phyloP scores from a whole-genome alignment of 2,797 vertebrate genomes.

The Mus minutoides region DNA sequence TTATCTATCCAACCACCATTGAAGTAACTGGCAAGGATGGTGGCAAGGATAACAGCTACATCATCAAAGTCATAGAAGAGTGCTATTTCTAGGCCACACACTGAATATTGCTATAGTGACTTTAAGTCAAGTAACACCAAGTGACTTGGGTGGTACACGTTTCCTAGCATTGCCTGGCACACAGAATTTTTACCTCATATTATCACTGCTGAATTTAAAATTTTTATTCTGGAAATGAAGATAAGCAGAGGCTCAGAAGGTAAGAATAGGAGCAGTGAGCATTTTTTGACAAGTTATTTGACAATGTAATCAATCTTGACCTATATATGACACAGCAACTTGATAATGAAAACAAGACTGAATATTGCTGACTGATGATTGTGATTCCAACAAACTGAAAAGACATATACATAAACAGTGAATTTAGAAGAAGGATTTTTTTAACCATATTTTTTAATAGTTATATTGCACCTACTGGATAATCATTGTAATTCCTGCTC shows the following conservation, averaged over 20 bases:
- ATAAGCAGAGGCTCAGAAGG: background rate
- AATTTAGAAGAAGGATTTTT: background rate
- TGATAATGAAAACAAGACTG: background rate
- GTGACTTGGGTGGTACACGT: background rate
- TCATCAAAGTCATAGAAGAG: background rate
- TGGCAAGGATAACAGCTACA: background rate
- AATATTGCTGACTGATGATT: background rate
- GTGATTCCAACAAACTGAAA: background rate
- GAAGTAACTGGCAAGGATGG: background rate
- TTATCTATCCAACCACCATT: background rate
- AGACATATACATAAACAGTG: too few relatives aligned
- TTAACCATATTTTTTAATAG: too few relatives aligned
- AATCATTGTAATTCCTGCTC: background rate
- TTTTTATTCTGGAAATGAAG: background rate
- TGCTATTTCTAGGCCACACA: background rate
- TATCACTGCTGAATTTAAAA: background rate
- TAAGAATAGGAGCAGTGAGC: accelerated
- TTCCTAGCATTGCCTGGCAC: background rate
- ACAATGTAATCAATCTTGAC: background rate
- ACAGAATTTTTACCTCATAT: background rate
- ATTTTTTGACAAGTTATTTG: background rate
- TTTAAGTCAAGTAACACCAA: background rate
- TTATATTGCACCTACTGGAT: background rate
- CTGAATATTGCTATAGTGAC: background rate
- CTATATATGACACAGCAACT: background rate